Conservation (phyloP, 2,113 vertebrate genomes). For the Mustelus asterias region DNA sequence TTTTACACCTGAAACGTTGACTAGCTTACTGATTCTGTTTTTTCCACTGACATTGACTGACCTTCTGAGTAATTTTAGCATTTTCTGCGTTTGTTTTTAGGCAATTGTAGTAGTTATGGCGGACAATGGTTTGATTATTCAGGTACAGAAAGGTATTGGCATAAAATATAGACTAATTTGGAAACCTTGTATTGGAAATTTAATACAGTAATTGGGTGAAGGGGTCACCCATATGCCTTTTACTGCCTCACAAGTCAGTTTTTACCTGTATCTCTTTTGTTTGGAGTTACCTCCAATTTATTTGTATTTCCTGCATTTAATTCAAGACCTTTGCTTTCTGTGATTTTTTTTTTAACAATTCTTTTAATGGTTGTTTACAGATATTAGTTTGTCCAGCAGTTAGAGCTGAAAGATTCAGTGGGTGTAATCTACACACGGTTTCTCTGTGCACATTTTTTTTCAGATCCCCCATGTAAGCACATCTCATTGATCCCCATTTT, state of each 20-base stretch:
- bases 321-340: neutral
- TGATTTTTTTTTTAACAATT: neutral
- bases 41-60: neutral
- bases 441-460: neutral
- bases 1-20: neutral
- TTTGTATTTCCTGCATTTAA: neutral
- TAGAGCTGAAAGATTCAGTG: neutral
- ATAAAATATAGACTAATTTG: neutral
- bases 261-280: neutral
- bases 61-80: neutral
- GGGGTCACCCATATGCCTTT: neutral
- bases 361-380: neutral
- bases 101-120: neutral
- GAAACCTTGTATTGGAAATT: neutral
- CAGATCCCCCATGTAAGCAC: slow-evolving; percentile 5
- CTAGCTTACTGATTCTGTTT: neutral
- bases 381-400: neutral
- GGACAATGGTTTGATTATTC: neutral
- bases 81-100: neutral
- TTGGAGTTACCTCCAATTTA: neutral
- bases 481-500: neutral
- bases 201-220: slow-evolving; percentile 6
- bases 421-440: neutral
- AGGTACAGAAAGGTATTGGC: neutral
- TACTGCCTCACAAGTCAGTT: neutral